These are phyloP conservation scores for Ivindomyrus marchei DNA, from an alignment of 2,113 vertebrate genomes.

Conservation along the genomic window DNA sequence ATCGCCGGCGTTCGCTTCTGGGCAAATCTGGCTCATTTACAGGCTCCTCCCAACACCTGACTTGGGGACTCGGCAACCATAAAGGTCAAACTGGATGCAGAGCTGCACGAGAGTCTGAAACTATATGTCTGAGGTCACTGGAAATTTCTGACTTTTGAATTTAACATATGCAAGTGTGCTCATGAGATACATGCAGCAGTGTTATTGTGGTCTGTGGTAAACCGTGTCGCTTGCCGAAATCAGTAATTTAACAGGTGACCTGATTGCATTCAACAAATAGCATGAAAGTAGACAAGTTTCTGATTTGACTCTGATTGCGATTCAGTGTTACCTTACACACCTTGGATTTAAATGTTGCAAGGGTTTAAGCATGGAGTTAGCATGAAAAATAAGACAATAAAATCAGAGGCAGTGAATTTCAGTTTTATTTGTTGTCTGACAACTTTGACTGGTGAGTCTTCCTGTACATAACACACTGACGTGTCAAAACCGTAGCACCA, in stretches of 20 bases:
- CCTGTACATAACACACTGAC: background rate
- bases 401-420: constrained; percentile 15
- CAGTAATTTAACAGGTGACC: background rate
- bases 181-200: background rate
- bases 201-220: background rate
- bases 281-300: background rate
- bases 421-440: background rate
- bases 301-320: background rate
- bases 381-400: background rate
- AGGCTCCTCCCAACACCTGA: background rate
- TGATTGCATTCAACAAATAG: background rate
- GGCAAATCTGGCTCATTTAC: background rate
- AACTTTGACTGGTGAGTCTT: background rate
- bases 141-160: constrained; percentile 11
- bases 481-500: background rate
- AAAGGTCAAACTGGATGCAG: background rate
- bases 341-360: background rate
- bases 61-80: background rate
- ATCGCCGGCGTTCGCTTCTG: background rate
- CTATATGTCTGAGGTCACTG: background rate
- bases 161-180: background rate
- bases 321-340: background rate
- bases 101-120: background rate
- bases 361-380: background rate
- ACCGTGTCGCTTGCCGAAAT: background rate